phyloP scores from a whole-genome alignment of 2,888 invertebrate species.

The Dioctria rufipes region DNA sequence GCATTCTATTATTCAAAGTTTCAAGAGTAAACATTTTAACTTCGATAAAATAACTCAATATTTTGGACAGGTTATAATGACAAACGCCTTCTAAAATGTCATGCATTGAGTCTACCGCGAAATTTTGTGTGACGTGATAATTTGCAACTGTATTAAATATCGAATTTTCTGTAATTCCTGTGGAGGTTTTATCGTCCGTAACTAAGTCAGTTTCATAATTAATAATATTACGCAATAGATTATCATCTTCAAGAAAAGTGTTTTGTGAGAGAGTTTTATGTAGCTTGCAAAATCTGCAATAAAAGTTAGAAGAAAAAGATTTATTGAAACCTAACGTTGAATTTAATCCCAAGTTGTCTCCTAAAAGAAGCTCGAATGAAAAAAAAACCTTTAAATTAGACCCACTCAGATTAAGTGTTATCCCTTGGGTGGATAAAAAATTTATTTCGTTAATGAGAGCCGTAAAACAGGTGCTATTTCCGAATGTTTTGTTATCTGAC shows the following conservation, averaged over 20 bases:
- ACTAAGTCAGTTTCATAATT: not conserved
- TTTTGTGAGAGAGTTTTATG: not conserved
- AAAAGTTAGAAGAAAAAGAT: not conserved
- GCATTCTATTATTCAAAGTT: not conserved
- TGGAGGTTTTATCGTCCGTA: not conserved
- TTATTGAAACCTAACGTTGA: not conserved
- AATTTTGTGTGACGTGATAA: not conserved
- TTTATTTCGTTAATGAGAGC: not conserved
- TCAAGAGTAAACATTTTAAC: not conserved
- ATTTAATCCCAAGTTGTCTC: not conserved
- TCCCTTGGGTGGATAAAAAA: not conserved
- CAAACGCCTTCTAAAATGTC: not conserved
- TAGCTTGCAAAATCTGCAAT: not conserved
- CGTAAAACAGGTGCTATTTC: not conserved
- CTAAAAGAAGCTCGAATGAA: not conserved
- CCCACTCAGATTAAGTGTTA: not conserved
- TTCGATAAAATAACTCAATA: not conserved
- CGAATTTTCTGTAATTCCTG: not conserved
- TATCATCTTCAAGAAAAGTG: not conserved
- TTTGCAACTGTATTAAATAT: not conserved
- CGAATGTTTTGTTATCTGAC: not conserved
- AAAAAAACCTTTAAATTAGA: not conserved
- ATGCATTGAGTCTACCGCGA: not conserved
- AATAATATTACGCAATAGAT: not conserved
- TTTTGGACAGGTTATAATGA: not conserved